Base-by-base conservation (phyloP, 2,888 invertebrate species). In the Crossocerus cetratus region DNA sequence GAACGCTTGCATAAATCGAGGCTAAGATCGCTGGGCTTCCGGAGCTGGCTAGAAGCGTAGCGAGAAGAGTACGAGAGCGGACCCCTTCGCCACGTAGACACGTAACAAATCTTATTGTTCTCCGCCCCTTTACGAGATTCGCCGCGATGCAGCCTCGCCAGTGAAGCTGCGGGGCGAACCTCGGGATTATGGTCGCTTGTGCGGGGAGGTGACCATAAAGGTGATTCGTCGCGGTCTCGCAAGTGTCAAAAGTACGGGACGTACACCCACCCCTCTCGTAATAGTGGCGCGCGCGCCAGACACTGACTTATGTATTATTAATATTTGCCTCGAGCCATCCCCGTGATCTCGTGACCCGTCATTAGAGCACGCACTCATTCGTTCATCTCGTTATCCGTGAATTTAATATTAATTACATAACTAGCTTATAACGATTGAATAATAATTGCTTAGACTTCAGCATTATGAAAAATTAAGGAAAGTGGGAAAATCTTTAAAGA, bases 191-290 rank as follows among this genome's bases (percentile, higher is more conserved):
- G 83, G 81, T 84, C 75, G 74, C 63, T 65, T 81, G 69, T 84
- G 78, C 83, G 81, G 85, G 84, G 84, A 83, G 81, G 70, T 71
- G 67, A 78, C 82, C 82, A 86, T 88, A 89, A 90, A 89, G 86
- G 82, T 83, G 81, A 90, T 90, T 89, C 88, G 90, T 85, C 83
- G 81, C 86, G 89, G 87, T 87, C 87, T 86, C 87, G 89, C 89
- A 88, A 89, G 90, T 90, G 88, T 89, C 89, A 87, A 89, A 89
- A 90, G 89, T 86, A 77, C 81, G 73, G n/a, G 49, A 16, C 16
- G 32, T 32, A 11, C 32, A 32, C 32, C 32, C 32, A 32, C 32
- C 32, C 32, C 11, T 4, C 68, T 77, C 78, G 83, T 86, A 87
- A 87, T 87, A 84, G 81, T 81, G 5, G 69, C 57, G 66, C 69